Base-by-base conservation (phyloP, 1,140 invertebrate species). In the Mizuhopecten yessoensis region DNA sequence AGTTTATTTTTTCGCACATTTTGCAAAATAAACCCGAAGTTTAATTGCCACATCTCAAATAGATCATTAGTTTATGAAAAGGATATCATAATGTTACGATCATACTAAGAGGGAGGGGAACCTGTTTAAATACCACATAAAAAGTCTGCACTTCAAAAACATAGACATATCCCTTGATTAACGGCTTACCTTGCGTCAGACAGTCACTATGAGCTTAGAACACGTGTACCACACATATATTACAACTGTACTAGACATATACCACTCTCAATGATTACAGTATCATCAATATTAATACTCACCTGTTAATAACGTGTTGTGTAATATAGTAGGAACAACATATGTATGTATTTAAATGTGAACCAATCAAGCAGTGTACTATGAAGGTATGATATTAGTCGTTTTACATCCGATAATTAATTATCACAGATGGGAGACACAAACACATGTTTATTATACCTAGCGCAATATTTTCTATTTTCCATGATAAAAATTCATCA, bases 61-160 rank as follows among this genome's bases (percentile, higher is more conserved):
- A 75, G 57, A 75, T 75, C 57, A 75, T 75, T 29, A 29, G 13
- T 23, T 75, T 75, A 75, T 75, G 57, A 75, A 75, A 75, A 29
- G 57, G 57, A 75, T 75, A n/a, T 75, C 57, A 75, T 75, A 75
- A 75, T 75, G 57, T 75, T 75, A 75, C n/a, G 57, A 75, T 75
- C 57, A 75, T 75, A 75, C 57, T 75, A 75, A 75, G 57, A 75
- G n/a, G 57, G 57, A 75, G 57, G 57, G 57, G 57, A 75, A 75
- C 57, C 57, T 75, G 57, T 75, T 75, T 75, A 75, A 75, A 75
- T 75, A 75, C 57, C 57, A 75, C 57, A 75, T 75, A 75, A 75
- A n/a, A 75, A 75, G 57, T 75, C 57, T 75, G 57, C 57, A 75
- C 57, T 75, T 75, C 57, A 75, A 75, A 75, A 75, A 75, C 57